Evolutionary conservation across 2,113 vertebrate genomes (phyloP), one percentile per base, ranked within the genome.

Genomic region (Fregetta grallaria): DNA sequence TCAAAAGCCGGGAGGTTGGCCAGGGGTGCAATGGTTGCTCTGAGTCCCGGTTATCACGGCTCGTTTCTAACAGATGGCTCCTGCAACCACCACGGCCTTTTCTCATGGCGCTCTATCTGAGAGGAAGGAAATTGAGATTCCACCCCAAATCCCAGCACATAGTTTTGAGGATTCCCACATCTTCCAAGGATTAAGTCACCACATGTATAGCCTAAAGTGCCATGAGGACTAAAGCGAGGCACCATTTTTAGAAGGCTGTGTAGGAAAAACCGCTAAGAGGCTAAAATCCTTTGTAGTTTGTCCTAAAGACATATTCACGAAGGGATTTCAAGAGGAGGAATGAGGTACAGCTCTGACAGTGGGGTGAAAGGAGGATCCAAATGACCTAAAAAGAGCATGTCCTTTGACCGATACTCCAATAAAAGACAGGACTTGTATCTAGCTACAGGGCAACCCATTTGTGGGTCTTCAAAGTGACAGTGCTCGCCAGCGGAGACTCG

Each of bases 41-140:
- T 23, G 72, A 62, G 94, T 47, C 86, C 44, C 3, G 5, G 49
- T 71, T 79, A 70, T 83, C 86, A 56, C 4, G 5, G 40, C 65
- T 62, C 5, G 19, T 62, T 90, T 71, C 70, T 86, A 50, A 36
- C 88, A 96, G 85, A 86, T 59, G 93, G 85, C 67, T 91, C 85
- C 81, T 18, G 86, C 92, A 84, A 61, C 25, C 67, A 83, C 8
- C 77, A 17, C 5, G 3, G 93, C 89, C 94, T 86, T 34, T 89
- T 78, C 89, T 94, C 84, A 87, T 86, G 89, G 84, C 29, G 81
- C 87, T 94, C 84, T 42, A 75, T 89, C 92, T 25, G 49, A 82
- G 81, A 95, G 96, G 90, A 96, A 96, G 94, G 94, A 96, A 96
- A 96, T 91, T 76, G 96, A 95, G 96, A 96, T 96, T 95, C 96